Evolutionary conservation across 1,140 invertebrate genomes (phyloP).

Genomic region (Pseudachorutes palmiensis): DNA sequence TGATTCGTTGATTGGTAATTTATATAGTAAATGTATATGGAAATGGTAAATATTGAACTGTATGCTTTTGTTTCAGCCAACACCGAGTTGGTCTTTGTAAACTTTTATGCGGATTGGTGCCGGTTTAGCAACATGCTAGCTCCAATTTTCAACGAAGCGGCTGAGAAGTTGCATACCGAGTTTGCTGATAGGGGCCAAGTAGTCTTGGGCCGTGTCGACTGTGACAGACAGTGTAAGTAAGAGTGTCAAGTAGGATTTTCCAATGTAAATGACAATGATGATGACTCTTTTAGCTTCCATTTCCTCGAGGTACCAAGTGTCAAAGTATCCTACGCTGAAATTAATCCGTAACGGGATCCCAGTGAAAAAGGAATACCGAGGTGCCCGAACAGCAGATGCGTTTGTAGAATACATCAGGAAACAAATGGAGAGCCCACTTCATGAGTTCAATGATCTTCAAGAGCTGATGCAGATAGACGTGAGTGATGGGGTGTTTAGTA

Average conservation of each 20-base stretch:
- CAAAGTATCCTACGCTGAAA: slow-evolving; percentile 97
- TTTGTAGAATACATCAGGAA: slow-evolving; percentile 77
- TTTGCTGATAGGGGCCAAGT: slow-evolving; percentile 75
- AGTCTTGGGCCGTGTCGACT: slow-evolving; percentile 93
- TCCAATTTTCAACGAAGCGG: slow-evolving; percentile 93
- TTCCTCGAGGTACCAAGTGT: slow-evolving; percentile 85
- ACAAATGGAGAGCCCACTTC: slow-evolving; percentile 81
- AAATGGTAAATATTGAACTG: background rate
- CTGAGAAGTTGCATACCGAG: slow-evolving; percentile 69
- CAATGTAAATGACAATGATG: background rate
- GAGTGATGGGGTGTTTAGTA: slow-evolving; percentile 39
- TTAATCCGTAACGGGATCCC: slow-evolving; percentile 88
- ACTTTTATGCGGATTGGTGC: slow-evolving; percentile 99
- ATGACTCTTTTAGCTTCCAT: slow-evolving; percentile 54
- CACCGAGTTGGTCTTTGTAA: slow-evolving; percentile 94
- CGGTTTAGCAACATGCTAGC: slow-evolving; percentile 88
- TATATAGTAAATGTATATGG: background rate
- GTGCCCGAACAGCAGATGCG: slow-evolving; percentile 69
- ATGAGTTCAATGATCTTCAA: slow-evolving; percentile 63
- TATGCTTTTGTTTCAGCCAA: slow-evolving; percentile 55
- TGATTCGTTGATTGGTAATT: slow-evolving; percentile 67
- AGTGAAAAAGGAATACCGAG: slow-evolving; percentile 90
- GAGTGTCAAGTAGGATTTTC: background rate
- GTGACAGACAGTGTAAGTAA: slow-evolving; percentile 76
- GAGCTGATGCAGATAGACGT: slow-evolving; percentile 71